Evolutionary conservation across 2,888 invertebrate species (phyloP).

Genomic region (Abrostola tripartita): DNA sequence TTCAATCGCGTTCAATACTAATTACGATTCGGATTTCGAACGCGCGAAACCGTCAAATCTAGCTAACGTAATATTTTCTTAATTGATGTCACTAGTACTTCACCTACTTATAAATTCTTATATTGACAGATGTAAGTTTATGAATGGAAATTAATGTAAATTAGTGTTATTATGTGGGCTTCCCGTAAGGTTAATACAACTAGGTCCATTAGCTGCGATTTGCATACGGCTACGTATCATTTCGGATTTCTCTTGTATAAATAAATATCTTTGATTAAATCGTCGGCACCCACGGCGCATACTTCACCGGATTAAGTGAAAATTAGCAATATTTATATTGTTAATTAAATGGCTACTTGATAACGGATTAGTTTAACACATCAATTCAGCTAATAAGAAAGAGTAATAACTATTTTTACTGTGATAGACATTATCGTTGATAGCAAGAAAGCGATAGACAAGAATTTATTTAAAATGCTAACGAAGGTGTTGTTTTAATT

Average conservation of each 20-base stretch:
- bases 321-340: conserved; percentile 76
- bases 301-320: conserved; percentile 73
- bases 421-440: conserved; percentile 43
- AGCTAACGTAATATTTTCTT: conserved; percentile 43
- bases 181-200: conserved; percentile 67
- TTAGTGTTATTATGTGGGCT: conserved; percentile 65
- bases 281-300: conserved; percentile 63
- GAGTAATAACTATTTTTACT: conserved; percentile 36
- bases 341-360: conserved; percentile 68
- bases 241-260: conserved; percentile 73
- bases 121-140: conserved; percentile 62
- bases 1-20: conserved; percentile 72
- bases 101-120: conserved; percentile 44
- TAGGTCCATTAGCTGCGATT: conserved; percentile 74
- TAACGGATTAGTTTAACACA: conserved; percentile 63
- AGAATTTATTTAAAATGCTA: conserved; percentile 15
- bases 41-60: conserved; percentile 43
- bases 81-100: conserved; percentile 51
- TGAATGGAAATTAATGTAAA: conserved; percentile 77
- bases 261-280: conserved; percentile 65
- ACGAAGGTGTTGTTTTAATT: conserved; percentile 17
- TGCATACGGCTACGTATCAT: conserved; percentile 75
- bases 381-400: conserved; percentile 63
- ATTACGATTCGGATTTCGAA: conserved; percentile 64
- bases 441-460: conserved; percentile 35